Evolutionary conservation across 1,140 invertebrate genomes (phyloP).

Genomic region (Parapsyche elsis): DNA sequence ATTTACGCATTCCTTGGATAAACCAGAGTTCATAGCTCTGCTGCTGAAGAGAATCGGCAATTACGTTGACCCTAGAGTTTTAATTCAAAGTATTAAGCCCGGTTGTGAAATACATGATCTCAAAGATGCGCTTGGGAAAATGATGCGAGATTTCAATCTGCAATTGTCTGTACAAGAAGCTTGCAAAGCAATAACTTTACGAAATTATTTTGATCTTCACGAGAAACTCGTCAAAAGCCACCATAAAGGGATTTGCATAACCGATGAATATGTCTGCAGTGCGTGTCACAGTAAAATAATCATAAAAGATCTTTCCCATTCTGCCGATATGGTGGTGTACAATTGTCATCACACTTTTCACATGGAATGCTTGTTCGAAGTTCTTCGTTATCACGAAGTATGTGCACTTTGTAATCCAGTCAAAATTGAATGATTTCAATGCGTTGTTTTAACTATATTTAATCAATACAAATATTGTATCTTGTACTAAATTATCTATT

Average conservation of each 20-base stretch:
- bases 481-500: not conserved
- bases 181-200: constrained; percentile 87
- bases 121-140: constrained; percentile 91
- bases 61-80: constrained; percentile 88
- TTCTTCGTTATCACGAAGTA: constrained; percentile 61
- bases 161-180: constrained; percentile 92
- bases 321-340: constrained; percentile 82
- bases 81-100: constrained; percentile 86
- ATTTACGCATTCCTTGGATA: constrained; percentile 88
- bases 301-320: constrained; percentile 73
- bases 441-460: not conserved
- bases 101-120: constrained; percentile 89
- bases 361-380: constrained; percentile 78
- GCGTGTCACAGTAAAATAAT: constrained; percentile 80
- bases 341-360: constrained; percentile 93
- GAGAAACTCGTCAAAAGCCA: constrained; percentile 82
- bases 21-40: constrained; percentile 77
- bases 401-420: constrained; percentile 73
- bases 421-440: constrained; percentile 59
- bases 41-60: constrained; percentile 73
- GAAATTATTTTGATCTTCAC: constrained; percentile 91
- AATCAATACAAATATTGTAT: not conserved
- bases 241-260: constrained; percentile 78
- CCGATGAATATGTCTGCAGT: constrained; percentile 79
- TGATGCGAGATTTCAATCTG: constrained; percentile 95